Percentiles rank a stretch among this genome's conserved stretches.
These are phyloP conservation scores for Ahaetulla prasina DNA, from an alignment of 2,113 vertebrate genomes.

Conservation along the genomic window DNA sequence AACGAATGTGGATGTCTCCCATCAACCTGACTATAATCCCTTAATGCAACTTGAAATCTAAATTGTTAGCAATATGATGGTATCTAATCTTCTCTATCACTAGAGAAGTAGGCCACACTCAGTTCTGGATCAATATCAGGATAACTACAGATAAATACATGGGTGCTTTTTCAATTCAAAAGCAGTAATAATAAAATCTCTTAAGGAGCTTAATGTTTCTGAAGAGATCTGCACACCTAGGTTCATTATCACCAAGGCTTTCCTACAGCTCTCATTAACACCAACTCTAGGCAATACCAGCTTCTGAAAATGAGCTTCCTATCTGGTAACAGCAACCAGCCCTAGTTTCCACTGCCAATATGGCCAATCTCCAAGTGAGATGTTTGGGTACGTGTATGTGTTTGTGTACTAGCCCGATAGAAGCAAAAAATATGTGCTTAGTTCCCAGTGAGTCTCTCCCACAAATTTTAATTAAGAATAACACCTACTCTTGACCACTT, in stretches of 20 bases:
- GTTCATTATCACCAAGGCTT: not conserved
- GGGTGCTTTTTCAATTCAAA: slow-evolving; percentile 1
- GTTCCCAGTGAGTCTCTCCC: slow-evolving; percentile 14
- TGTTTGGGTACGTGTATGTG: not conserved
- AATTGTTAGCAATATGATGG: slow-evolving; percentile 16
- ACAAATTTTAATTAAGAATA: not conserved
- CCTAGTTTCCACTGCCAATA: slow-evolving; percentile 27
- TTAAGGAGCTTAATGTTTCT: not conserved
- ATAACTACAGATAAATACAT: slow-evolving; percentile 33
- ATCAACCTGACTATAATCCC: not conserved
- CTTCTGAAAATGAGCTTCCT: slow-evolving; percentile 31
- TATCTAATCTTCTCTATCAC: slow-evolving; percentile 27
- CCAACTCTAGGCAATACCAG: not conserved
- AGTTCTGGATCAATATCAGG: slow-evolving; percentile 39
- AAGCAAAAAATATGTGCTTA: slow-evolving; percentile 14
- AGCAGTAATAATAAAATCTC: not conserved
- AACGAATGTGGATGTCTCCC: not conserved
- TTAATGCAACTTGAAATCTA: slow-evolving; percentile 30
- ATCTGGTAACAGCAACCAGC: slow-evolving; percentile 1
- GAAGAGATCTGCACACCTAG: slow-evolving; percentile 3
- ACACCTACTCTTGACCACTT: not conserved
- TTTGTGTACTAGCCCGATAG: slow-evolving; percentile 4
- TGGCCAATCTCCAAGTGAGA: not conserved
- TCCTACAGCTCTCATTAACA: not conserved
- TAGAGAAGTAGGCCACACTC: slow-evolving; percentile 44